Base-by-base conservation (phyloP, 2,888 invertebrate genomes). In the Hylaea fasciaria region DNA sequence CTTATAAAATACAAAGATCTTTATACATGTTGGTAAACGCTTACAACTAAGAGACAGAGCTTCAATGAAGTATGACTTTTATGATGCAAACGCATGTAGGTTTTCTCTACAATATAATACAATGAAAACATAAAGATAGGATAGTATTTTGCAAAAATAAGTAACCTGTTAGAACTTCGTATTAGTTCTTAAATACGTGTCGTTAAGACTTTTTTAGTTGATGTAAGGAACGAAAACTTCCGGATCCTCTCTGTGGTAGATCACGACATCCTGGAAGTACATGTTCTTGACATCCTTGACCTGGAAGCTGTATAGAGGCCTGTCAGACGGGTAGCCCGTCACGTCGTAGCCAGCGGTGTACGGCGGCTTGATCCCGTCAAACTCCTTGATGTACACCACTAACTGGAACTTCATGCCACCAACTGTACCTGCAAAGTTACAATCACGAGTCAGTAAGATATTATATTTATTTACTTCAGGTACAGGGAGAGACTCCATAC, bases 341-440 rank as follows among this genome's bases (percentile, higher is more conserved):
- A 93, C 87, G 66, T 93, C 93, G 73, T 86, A 93, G 11, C 84
- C 84, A 12, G 80, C 74, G 2, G 80, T 79, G 47, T 54, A 39
- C 46, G 69, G 75, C 0, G 68, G 57, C 2, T 76, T 73, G 57
- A 73, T 65, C 39, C 65, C 51, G 13, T 70, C 69, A 47, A 87
- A 86, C 9, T 86, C 80, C 29, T 82, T 78, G 53, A 89, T 86
- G 44, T 94, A 91, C 59, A 94, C 93, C 82, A 93, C 94, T 57
- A 95, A 76, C 67, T 94, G 93, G 89, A 93, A 93, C 47, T 93
- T 91, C 83, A 93, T 90, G 44, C 96, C 96, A 56, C 93, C 93
- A 45, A 84, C 85, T 72, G 89, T 93, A 74, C 96, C 96, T 69
- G 65, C 9, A 16, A 53, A 44, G 12, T 13, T 13, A 8, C 16